Conservation (phyloP, 2,797 vertebrate species). For the Poecilia velifera region DNA sequence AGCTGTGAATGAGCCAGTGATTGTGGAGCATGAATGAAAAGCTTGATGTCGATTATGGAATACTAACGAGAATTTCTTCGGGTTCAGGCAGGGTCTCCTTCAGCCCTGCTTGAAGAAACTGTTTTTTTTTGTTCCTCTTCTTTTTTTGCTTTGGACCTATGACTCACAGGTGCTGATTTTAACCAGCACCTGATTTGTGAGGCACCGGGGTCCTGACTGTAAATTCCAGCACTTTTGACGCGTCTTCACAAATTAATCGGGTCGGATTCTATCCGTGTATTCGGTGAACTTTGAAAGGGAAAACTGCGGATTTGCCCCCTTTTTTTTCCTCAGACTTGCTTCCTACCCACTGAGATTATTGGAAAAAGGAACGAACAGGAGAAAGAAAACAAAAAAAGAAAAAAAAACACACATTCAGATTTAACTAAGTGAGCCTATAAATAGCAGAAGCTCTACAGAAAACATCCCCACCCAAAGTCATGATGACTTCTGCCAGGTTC, state of each 20-base stretch:
- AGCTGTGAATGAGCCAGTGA: slow-evolving; percentile 12
- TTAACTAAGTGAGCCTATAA: slow-evolving; percentile 26
- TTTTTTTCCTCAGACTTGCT: background rate
- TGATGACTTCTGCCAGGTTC: slow-evolving; percentile 44
- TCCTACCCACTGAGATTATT: slow-evolving; percentile 8
- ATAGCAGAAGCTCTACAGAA: slow-evolving; percentile 22
- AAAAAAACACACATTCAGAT: background rate
- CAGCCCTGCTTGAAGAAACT: background rate
- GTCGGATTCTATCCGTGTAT: slow-evolving; percentile 5
- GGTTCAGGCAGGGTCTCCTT: background rate
- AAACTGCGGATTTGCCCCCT: slow-evolving; percentile 20
- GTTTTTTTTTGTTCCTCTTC: background rate
- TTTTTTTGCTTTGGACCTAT: background rate
- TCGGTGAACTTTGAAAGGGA: slow-evolving; percentile 27
- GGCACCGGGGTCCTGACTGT: background rate
- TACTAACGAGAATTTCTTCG: background rate
- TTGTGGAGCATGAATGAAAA: slow-evolving; percentile 11
- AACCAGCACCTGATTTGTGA: background rate
- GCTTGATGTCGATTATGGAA: background rate
- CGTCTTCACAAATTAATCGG: slow-evolving; percentile 13
- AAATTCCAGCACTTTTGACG: slow-evolving; percentile 3
- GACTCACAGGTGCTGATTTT: background rate
- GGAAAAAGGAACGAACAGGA: background rate
- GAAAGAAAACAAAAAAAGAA: background rate
- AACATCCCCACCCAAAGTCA: slow-evolving; percentile 26